These are phyloP conservation scores for Urocitellus parryii DNA, from an alignment of 2,113 vertebrate genomes.

Conservation along the genomic window DNA sequence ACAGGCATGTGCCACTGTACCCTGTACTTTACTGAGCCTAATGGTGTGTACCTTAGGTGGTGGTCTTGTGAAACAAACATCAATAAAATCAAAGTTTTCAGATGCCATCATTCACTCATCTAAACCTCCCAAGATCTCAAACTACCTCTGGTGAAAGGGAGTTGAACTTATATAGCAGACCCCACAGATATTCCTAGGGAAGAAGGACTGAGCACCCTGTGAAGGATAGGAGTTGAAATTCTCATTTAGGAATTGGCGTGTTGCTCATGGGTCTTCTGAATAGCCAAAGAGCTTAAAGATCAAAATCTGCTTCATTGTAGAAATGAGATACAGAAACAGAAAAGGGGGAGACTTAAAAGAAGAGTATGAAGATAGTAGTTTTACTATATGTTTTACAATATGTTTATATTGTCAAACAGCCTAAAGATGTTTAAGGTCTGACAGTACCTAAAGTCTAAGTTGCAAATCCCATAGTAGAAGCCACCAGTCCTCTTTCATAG, in stretches of 20 bases:
- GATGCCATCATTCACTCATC: background rate
- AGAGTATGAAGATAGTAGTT: background rate
- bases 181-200: background rate
- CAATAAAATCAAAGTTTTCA: background rate
- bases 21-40: background rate
- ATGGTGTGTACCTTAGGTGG: background rate
- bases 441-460: background rate
- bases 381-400: too few species aligned
- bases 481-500: background rate
- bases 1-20: too few species aligned
- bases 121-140: background rate
- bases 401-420: background rate
- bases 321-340: background rate
- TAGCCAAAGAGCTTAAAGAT: slow-evolving; percentile 11
- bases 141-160: background rate
- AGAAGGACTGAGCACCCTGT: background rate
- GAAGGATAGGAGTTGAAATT: background rate
- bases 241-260: background rate
- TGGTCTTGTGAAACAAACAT: slow-evolving; percentile 10
- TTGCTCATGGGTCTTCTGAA: background rate
- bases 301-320: background rate
- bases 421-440: background rate
- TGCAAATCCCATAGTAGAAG: background rate
- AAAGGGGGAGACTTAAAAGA: background rate
- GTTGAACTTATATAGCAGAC: background rate